A percentile compares a stretch with the other conserved stretches of the same genome.
These are phyloP conservation scores for Eupithecia pulchellata DNA, from an alignment of 2,888 invertebrate genomes.

Conservation along the genomic window DNA sequence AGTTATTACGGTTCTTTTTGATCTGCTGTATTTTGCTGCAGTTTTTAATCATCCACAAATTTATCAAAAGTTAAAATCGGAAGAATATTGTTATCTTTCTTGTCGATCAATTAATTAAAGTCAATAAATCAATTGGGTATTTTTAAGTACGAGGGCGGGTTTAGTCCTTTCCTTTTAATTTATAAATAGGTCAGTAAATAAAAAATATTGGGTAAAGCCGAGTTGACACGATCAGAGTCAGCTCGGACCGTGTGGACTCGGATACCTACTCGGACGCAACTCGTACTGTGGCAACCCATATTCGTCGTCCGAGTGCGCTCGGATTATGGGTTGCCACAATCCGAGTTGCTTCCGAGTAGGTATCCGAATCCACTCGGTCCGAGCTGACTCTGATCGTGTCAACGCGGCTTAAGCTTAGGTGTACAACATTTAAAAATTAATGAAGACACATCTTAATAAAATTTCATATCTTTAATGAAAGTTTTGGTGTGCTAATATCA, in stretches of 20 bases:
- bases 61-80: constrained; percentile 43
- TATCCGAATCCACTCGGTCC: too few species aligned
- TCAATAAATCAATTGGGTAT: constrained; percentile 46
- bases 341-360: too few species aligned
- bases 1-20: background rate
- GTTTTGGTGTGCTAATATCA: background rate
- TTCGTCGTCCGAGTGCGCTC: too few species aligned
- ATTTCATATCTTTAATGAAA: background rate
- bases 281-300: too few species aligned
- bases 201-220: background rate
- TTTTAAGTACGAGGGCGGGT: constrained; percentile 23
- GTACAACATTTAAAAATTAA: too few species aligned
- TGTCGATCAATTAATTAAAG: constrained; percentile 49
- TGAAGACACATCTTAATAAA: too few species aligned
- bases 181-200: background rate
- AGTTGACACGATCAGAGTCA: too few species aligned
- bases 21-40: constrained; percentile 11
- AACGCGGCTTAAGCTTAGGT: too few species aligned
- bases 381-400: too few species aligned
- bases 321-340: too few species aligned
- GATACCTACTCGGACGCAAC: too few species aligned
- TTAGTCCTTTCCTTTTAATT: constrained; percentile 12
- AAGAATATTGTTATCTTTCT: constrained; percentile 39
- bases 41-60: constrained; percentile 38
- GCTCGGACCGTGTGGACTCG: too few species aligned